Conservation (phyloP, 2,888 invertebrate species). For the Caradrina clavipalpis region DNA sequence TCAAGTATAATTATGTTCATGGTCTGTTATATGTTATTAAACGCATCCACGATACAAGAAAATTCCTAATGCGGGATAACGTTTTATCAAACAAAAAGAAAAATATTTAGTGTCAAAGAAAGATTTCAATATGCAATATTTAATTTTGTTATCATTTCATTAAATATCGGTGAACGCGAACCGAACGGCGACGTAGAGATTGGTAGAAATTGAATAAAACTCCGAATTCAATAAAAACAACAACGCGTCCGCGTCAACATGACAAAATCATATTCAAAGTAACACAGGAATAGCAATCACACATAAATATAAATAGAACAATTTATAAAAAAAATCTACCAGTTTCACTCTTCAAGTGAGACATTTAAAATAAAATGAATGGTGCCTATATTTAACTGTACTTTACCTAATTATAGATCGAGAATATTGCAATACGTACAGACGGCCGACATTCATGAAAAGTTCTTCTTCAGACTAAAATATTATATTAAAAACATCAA, state of each 20-base stretch:
- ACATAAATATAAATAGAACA: conserved; percentile 51
- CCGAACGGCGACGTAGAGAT: too few species aligned
- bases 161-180: too few species aligned
- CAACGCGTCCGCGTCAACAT: conserved; percentile 18
- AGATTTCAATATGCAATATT: too few species aligned
- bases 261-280: conserved; percentile 26
- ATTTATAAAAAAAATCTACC: conserved; percentile 50
- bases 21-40: too few species aligned
- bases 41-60: too few species aligned
- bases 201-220: background rate
- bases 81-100: too few species aligned
- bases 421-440: conserved; percentile 52
- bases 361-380: conserved; percentile 58
- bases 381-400: conserved; percentile 53
- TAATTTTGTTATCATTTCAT: too few species aligned
- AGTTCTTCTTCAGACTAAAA: conserved; percentile 18
- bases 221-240: conserved; percentile 9
- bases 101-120: too few species aligned
- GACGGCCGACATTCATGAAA: conserved; percentile 49
- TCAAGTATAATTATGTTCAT: too few species aligned
- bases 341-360: conserved; percentile 46
- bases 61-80: too few species aligned
- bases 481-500: conserved; percentile 23
- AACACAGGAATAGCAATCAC: conserved; percentile 34
- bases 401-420: conserved; percentile 58